Base-by-base conservation (phyloP, 1,140 invertebrate species). In the Musca domestica region DNA sequence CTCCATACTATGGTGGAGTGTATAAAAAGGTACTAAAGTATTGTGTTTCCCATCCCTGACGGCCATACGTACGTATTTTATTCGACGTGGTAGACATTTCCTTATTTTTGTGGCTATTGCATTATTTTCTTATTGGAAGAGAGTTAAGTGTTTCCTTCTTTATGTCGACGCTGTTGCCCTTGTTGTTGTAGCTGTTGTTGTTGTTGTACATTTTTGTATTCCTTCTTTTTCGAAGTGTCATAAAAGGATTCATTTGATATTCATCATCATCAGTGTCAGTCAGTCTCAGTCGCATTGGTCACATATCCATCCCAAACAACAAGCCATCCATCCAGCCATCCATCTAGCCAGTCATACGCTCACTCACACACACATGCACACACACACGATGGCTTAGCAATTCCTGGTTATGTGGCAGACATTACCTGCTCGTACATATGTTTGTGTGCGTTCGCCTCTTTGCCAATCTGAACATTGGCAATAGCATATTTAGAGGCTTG, bases 191-290 rank as follows among this genome's bases (percentile, higher is more conserved):
- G 3, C 12, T 51, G 48, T 51, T 19, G 19, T 51, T 6, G n/a
- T 51, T 51, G 48, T 19, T 61, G 52, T 41, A 12, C 34, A 5
- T 5, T 41, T 41, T 41, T 41, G 34, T 41, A 41, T 41, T 41
- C 34, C 34, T 41, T 41, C 34, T 10, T 41, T 41, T 41, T 7
- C 34, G 34, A 41, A 76, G 77, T 79, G 76, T 78, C 77, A 79
- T 77, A 79, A 79, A 78, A 79, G 77, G 77, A 79, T 79, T 78
- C 77, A 79, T 77, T 79, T 79, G 77, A 79, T 79, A 79, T 78
- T 77, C 77, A 79, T 79, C 77, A 79, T 79, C 76, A 78, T 79
- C 76, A 79, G 76, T 77, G 77, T 74, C 76, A 76, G 76, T 75
- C 76, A 74, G 49, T 56, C 48, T 49, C 41, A 49, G 30, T 47